phyloP scores from a whole-genome alignment of 2,797 vertebrate genomes.

The Coreius guichenoti region DNA sequence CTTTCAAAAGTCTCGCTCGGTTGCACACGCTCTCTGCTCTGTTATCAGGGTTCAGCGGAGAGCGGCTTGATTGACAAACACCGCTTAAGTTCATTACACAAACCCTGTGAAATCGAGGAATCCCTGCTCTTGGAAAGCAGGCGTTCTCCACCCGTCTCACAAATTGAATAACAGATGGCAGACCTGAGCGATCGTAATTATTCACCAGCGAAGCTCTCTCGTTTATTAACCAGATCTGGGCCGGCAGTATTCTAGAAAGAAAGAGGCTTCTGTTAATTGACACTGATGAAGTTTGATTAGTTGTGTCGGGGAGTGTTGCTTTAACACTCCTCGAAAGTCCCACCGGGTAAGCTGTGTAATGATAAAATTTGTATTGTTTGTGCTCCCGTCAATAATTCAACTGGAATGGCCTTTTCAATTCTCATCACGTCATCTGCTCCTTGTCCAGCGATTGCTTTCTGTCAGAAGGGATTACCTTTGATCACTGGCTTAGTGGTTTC shows the following conservation, averaged over 20 bases:
- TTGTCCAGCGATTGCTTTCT: constrained; percentile 32
- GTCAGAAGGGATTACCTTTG: constrained; percentile 37
- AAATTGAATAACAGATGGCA: constrained; percentile 52
- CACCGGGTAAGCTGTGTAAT: not conserved
- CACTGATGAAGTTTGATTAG: constrained; percentile 51
- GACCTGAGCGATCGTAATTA: constrained; percentile 36
- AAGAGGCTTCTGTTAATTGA: constrained; percentile 53
- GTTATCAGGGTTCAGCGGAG: constrained; percentile 1
- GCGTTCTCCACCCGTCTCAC: not conserved
- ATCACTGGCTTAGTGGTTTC: constrained; percentile 18
- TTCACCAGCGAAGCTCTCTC: constrained; percentile 38
- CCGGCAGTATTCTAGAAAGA: constrained; percentile 14
- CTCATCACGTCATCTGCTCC: not conserved
- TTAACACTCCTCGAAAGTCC: constrained; percentile 37
- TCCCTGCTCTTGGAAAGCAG: not conserved
- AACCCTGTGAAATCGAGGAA: not conserved
- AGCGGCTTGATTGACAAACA: not conserved
- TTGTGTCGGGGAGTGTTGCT: constrained; percentile 25
- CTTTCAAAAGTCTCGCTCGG: constrained; percentile 4
- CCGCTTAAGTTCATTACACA: constrained; percentile 5
- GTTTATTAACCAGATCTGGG: constrained; percentile 49
- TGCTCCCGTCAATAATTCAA: constrained; percentile 24
- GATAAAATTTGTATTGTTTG: constrained; percentile 29
- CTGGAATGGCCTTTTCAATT: constrained; percentile 36
- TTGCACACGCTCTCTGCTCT: not conserved